Base-by-base conservation (phyloP, 2,888 invertebrate genomes). In the Baronia brevicornis region DNA sequence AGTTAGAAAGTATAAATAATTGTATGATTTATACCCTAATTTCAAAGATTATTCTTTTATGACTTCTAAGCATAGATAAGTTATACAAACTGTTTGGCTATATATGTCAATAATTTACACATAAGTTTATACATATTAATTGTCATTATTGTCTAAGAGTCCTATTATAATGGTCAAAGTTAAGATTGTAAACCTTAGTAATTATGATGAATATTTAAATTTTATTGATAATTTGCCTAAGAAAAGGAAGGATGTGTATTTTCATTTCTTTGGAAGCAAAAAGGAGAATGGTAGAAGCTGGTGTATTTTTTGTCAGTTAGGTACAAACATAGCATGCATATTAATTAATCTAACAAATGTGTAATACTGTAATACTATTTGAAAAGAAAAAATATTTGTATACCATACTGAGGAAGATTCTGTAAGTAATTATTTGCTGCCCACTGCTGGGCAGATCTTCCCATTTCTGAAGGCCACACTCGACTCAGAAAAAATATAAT, bases 261-360 rank as follows among this genome's bases (percentile, higher is more conserved):
- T 91, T 28, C 50, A 72, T 28, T 80, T 82, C 46, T 60, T 59
- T 44, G 77, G 77, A 3, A 59, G 59, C 43, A 78, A 65, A 60
- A 78, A 88, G 42, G 79, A 87, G 3, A 82, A 87, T 57, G 94
- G 94, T 1, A 71, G 87, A 37, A 95, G 94, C 66, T 96, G 96
- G 96, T 96, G 96, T 51, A 68, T 77, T 39, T 78, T 60, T 44
- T 80, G 79, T 44, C 69, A 72, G 54, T 20, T 78, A 41, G 75
- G 79, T 82, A 46, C 17, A 6, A 17, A 2, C 10, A 8, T n/a
- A 5, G 9, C 9, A 5, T 26, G 2, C 11, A 5, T 18, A 8
- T 17, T 26, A 26, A 3, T 18, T 18, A 9, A 9, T 9, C 8
- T 15, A 25, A 24, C 9, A 7, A 25, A 9, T 8, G 8, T 6